Evolutionary conservation across 2,888 invertebrate species (phyloP), one percentile per base, ranked within the genome.

Genomic region (Heteromyza rotundicornis): DNA sequence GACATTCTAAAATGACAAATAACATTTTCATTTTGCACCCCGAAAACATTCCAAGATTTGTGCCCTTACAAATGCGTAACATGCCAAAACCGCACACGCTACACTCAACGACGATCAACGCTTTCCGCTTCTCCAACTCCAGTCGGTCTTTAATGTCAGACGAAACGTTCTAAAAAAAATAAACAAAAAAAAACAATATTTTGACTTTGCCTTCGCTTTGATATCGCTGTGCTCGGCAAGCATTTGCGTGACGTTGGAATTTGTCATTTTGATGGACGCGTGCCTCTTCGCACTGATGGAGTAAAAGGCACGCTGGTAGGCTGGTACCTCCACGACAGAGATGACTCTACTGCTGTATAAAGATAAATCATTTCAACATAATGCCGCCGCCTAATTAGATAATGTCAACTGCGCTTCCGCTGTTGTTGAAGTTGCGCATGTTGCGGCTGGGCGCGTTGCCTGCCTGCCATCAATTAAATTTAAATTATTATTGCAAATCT

Each of bases 391-490:
- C 67, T 71, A 71, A 71, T 71, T 71, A 71, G 70, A 67, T 70
- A 68, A 70, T 67, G 70, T 70, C 71, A 67, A 66, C 66, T 69
- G 65, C 54, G 60, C 54, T 60, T 59, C 47, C 52, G 55, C 40
- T 32, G 3, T 20, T 55, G 56, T 2, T 19, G 22, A 40, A 40
- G 16, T 14, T 20, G 16, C 19, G 20, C 47, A 47, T 17, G 47
- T 47, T 47, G 47, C 17, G 17, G 47, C 20, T 5, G 5, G 2
- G 10, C 14, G 14, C 20, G 47, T 14, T 47, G 47, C 2, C 68
- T 68, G 69, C 66, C n/a, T 71, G 77, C 70, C 68, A 72, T 70
- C 75, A 77, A 73, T 78, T 78, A 77, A 77, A 77, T 71, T 78
- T 77, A 77, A 75, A 72, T 76, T 70, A 76, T 74, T 69, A 63